Percentiles rank a stretch among this genome's conserved stretches.
Conservation (phyloP, 1,140 invertebrate genomes). For the Lasaia peninsularis region DNA sequence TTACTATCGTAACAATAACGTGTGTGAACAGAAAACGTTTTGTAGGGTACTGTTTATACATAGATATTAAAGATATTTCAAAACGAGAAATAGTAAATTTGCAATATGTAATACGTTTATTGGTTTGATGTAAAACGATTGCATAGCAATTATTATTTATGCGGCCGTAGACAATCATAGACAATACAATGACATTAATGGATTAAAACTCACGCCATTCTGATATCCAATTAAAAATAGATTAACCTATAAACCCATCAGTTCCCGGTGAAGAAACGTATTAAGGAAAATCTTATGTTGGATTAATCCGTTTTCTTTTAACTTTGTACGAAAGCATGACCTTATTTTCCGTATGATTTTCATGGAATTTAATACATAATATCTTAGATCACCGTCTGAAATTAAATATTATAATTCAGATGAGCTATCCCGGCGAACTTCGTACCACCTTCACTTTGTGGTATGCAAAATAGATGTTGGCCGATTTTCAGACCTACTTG, state of each 20-base stretch:
- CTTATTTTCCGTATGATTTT: background rate
- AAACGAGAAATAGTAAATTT: too few species aligned
- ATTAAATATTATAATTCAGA: too few species aligned
- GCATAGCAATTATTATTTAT: background rate
- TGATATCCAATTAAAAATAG: slow-evolving; percentile 6
- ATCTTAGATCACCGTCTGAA: too few species aligned
- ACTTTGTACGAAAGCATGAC: background rate
- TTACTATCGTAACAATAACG: too few species aligned
- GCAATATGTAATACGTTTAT: too few species aligned
- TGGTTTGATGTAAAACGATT: background rate
- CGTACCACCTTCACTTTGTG: too few species aligned
- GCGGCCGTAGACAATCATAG: slow-evolving; percentile 2
- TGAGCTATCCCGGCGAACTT: too few species aligned
- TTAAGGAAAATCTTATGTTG: slow-evolving; percentile 17
- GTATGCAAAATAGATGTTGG: too few species aligned
- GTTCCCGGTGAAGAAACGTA: slow-evolving; percentile 21
- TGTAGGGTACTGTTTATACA: too few species aligned
- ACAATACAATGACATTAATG: slow-evolving; percentile 8
- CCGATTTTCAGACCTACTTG: too few species aligned
- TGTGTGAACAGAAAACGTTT: too few species aligned
- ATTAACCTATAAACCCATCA: slow-evolving; percentile 10
- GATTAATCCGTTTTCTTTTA: background rate
- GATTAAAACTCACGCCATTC: slow-evolving; percentile 8
- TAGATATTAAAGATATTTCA: too few species aligned
- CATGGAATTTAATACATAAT: background rate